Evolutionary conservation across 2,113 vertebrate species (phyloP), one percentile per base, ranked within the genome.

Genomic region (Solea solea): DNA sequence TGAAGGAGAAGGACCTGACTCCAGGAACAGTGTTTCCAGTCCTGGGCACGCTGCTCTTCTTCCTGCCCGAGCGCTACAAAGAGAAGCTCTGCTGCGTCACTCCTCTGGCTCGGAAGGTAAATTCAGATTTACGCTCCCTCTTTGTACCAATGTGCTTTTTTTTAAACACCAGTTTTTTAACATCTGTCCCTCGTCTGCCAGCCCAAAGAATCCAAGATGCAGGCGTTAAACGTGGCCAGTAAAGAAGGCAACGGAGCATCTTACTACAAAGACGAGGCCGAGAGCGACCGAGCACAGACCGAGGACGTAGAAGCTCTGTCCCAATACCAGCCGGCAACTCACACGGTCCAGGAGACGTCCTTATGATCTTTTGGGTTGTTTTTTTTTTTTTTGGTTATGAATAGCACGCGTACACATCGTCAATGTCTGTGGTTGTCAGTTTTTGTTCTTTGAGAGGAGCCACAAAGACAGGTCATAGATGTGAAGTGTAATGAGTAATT

Each of bases 21-120:
- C 96, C 97, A 0, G 94, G 89, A n/a, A 98, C 97, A 1, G 93
- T 97, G 72, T 98, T 90, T 76, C 96, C 95, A 0, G 94, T 98
- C 69, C 58, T 97, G 80, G 94, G 94, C 0, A 91, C 65, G 4
- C 89, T 99, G 77, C 89, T 96, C 0, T 94, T 95, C 86, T 96
- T 97, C 55, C 91, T 98, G 73, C 96, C 96, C 0, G 39, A 83
- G 28, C 92, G 82, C 63, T 95, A 94, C 87, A 93, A 59, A 57
- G 92, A 91, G 48, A 87, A 90, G 69, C 84, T 98, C 4, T 93
- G 93, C 90, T 97, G 94, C 0, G 69, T 94, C 41, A 94, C 84
- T 3, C 83, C 56, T 2, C 81, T 92, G 84, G 53, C 82, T 3
- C 50, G 21, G 5, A 91, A 94, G 94, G 96, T 91, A 79, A 41